A percentile compares a stretch with the other conserved stretches of the same genome.
Evolutionary conservation across 1,140 invertebrate genomes (phyloP).

Genomic region (Rhopalosiphum padi): DNA sequence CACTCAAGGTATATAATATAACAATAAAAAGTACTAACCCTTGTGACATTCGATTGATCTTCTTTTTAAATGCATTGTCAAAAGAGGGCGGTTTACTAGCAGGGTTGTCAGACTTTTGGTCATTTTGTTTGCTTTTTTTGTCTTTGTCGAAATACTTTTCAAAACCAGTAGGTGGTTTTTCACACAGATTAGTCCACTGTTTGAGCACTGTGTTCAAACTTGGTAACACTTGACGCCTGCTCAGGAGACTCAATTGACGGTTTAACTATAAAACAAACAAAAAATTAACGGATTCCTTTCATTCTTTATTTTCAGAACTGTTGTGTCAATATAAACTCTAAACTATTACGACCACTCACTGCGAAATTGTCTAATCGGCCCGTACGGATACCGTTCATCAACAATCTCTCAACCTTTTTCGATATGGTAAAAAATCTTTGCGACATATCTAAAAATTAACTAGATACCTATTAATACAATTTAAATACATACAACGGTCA

Average conservation of each 20-base stretch:
- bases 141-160: slow-evolving; percentile 85
- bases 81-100: slow-evolving; percentile 60
- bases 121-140: slow-evolving; percentile 62
- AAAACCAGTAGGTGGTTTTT: slow-evolving; percentile 87
- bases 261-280: slow-evolving; percentile 6
- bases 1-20: neutral
- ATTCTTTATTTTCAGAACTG: neutral
- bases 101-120: neutral
- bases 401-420: slow-evolving; percentile 63
- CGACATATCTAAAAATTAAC: slow-evolving; percentile 62
- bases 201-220: slow-evolving; percentile 63
- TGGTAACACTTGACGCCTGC: slow-evolving; percentile 46
- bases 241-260: slow-evolving; percentile 30
- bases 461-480: neutral
- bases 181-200: slow-evolving; percentile 70
- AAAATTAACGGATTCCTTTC: neutral
- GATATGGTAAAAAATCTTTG: slow-evolving; percentile 63
- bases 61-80: slow-evolving; percentile 63
- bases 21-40: neutral
- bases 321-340: neutral
- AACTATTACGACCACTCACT: slow-evolving; percentile 42
- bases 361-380: slow-evolving; percentile 58
- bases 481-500: neutral
- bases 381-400: slow-evolving; percentile 58
- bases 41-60: slow-evolving; percentile 59